These are phyloP conservation scores for Hydrozoanthus tunicans DNA, from an alignment of 64 coral and sea anemone species.

Conservation along the genomic window DNA sequence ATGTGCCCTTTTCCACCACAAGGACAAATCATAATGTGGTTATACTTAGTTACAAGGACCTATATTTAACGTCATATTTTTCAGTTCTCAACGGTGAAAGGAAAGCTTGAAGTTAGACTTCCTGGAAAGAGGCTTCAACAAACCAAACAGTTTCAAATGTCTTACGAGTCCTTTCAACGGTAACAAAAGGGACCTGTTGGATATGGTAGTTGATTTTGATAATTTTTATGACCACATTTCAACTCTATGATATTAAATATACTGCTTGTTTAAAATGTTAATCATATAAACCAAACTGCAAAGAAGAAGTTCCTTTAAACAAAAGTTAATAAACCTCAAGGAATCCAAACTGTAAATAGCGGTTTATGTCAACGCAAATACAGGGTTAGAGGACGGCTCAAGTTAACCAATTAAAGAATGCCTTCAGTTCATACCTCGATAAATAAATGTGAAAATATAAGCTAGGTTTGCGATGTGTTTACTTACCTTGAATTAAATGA, in stretches of 20 bases:
- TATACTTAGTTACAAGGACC: too few relatives aligned
- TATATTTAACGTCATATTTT: too few relatives aligned
- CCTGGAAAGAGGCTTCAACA: too few relatives aligned
- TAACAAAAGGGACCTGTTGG: slow-evolving; percentile 8
- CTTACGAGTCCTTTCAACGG: not conserved
- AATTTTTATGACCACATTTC: not conserved
- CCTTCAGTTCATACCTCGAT: not conserved
- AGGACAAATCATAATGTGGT: too few relatives aligned
- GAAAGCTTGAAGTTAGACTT: too few relatives aligned
- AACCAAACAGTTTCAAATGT: too few relatives aligned
- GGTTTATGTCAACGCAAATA: not conserved
- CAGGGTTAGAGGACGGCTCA: not conserved
- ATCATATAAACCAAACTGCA: too few relatives aligned
- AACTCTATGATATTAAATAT: not conserved
- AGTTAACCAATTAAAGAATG: not conserved
- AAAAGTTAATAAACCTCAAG: too few relatives aligned
- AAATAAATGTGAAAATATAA: not conserved
- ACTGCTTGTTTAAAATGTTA: not conserved
- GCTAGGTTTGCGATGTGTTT: not conserved
- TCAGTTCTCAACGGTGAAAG: too few relatives aligned
- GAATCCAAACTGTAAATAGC: not conserved
- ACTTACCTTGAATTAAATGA: slow-evolving; percentile 44
- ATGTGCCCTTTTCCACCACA: too few relatives aligned
- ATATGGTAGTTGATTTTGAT: not conserved
- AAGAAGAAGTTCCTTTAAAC: too few relatives aligned